phyloP scores from a whole-genome alignment of 2,113 vertebrate genomes.

The Hippocampus mohnikei region DNA sequence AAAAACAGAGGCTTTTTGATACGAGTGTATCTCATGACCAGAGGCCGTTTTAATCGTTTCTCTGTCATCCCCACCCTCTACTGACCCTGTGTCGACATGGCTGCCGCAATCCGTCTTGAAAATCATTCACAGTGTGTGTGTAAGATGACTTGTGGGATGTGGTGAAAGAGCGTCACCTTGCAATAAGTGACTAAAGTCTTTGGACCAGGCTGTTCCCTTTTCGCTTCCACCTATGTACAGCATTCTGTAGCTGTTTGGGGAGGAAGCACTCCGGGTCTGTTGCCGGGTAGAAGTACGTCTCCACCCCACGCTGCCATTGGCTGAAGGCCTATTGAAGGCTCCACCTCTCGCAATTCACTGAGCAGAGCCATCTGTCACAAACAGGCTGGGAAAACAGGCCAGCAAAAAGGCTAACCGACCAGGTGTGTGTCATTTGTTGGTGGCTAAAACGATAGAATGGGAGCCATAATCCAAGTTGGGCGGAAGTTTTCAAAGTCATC shows the following conservation, averaged over 20 bases:
- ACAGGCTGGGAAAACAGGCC: slow-evolving; percentile 25
- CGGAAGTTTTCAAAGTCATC: slow-evolving; percentile 5
- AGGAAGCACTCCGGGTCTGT: slow-evolving; percentile 51
- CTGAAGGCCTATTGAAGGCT: slow-evolving; percentile 10
- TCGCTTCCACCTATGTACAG: slow-evolving; percentile 51
- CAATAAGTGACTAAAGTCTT: slow-evolving; percentile 13
- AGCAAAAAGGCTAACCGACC: slow-evolving; percentile 44
- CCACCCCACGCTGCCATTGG: slow-evolving; percentile 71
- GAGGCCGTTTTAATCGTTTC: no score
- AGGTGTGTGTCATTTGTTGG: slow-evolving; percentile 51
- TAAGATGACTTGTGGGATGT: not conserved
- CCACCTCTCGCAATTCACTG: slow-evolving; percentile 51
- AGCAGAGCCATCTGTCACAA: slow-evolving; percentile 46
- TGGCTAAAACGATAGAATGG: slow-evolving; percentile 7
- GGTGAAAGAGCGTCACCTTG: slow-evolving; percentile 20
- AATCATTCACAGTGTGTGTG: slow-evolving; percentile 2
- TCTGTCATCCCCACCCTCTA: not conserved
- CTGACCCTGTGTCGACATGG: not conserved
- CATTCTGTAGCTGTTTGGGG: slow-evolving; percentile 34
- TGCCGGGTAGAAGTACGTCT: slow-evolving; percentile 65
- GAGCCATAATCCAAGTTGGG: slow-evolving; percentile 14
- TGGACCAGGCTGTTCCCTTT: slow-evolving; percentile 24
- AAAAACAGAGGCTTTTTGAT: not conserved
- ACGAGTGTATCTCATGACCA: not conserved
- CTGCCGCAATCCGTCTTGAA: not conserved